phyloP scores from a whole-genome alignment of 92 coral and sea anemone genomes.

The Siderastrea radians region DNA sequence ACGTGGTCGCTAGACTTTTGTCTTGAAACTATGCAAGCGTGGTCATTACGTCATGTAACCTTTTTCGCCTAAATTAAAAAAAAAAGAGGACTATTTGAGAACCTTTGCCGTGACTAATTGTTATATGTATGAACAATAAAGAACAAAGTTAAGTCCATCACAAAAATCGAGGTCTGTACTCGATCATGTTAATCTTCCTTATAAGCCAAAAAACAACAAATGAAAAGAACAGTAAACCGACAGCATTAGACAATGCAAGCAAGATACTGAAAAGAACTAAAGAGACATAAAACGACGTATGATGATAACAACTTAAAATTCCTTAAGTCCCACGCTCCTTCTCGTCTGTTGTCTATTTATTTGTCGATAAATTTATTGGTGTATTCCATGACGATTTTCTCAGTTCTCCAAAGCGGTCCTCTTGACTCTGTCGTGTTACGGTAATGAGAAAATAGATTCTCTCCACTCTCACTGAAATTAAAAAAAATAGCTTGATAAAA shows the following conservation, averaged over 20 bases:
- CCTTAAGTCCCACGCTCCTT: no score
- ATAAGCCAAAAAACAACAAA: no score
- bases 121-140: not conserved
- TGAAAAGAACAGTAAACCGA: no score
- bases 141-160: not conserved
- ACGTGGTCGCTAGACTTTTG: no score
- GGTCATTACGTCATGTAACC: not conserved
- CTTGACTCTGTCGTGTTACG: not conserved
- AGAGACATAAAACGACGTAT: no score
- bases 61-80: not conserved
- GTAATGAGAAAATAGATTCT: not conserved
- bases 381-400: not conserved
- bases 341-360: no score
- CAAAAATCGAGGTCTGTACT: no score
- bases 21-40: not conserved
- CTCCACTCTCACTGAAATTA: not conserved
- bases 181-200: no score
- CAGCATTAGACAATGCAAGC: no score
- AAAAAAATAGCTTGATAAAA: not conserved
- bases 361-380: not conserved
- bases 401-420: not conserved
- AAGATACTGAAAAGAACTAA: no score
- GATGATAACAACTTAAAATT: no score
- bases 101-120: no score
- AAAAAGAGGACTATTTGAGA: not conserved